These are phyloP conservation scores for Saguinus oedipus DNA, from an alignment of 2,797 vertebrate species.

Conservation along the genomic window DNA sequence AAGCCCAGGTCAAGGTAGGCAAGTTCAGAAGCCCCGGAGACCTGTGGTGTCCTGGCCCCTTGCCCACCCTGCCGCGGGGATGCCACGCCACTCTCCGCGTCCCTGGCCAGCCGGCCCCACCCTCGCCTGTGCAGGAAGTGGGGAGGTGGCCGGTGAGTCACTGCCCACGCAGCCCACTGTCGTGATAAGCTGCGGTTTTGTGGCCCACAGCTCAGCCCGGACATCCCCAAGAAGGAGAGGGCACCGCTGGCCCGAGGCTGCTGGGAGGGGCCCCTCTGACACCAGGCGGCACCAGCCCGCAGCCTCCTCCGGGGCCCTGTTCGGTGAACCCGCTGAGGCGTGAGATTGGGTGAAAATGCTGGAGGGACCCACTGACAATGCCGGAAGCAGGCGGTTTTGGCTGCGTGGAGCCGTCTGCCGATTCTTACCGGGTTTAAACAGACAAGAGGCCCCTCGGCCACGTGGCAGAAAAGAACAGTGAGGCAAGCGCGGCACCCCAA, in stretches of 20 bases:
- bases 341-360: background rate
- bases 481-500: accelerated
- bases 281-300: accelerated
- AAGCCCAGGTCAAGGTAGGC: background rate
- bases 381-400: background rate
- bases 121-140: background rate
- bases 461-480: background rate
- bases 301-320: background rate
- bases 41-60: accelerated
- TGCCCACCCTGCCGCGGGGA: background rate
- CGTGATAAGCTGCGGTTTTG: background rate
- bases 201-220: accelerated
- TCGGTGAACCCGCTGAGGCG: background rate
- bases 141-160: accelerated
- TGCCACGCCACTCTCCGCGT: background rate
- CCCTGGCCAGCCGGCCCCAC: background rate
- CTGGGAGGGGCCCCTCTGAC: accelerated
- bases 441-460: background rate
- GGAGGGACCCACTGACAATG: accelerated
- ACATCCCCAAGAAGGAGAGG: background rate
- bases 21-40: background rate
- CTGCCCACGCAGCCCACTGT: background rate
- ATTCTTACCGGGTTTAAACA: background rate
- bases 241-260: background rate
- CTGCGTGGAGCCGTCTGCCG: background rate